Evolutionary conservation across 1,140 invertebrate species (phyloP).

Genomic region (Drosophila rhopaloa): DNA sequence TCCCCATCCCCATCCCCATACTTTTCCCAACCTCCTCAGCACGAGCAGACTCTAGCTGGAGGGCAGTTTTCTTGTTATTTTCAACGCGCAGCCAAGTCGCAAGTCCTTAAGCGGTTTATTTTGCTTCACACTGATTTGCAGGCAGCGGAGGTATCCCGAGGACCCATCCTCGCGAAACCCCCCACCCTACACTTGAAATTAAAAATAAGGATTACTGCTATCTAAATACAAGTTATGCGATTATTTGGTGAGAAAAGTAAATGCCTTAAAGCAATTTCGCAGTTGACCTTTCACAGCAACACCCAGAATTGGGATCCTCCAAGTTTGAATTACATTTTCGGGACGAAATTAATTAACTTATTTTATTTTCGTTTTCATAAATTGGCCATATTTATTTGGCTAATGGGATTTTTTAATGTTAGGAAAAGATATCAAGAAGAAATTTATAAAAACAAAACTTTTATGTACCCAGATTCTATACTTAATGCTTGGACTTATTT

Average conservation of each 20-base stretch:
- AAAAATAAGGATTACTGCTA: slow-evolving; percentile 24
- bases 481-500: no score
- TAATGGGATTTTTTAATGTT: no score
- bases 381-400: no score
- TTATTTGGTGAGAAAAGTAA: neutral
- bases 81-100: slow-evolving; percentile 73
- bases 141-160: slow-evolving; percentile 55
- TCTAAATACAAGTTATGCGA: slow-evolving; percentile 33
- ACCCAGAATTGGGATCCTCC: neutral
- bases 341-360: neutral
- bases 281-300: neutral
- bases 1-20: no score
- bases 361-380: neutral
- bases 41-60: slow-evolving; percentile 42
- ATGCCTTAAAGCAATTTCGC: neutral
- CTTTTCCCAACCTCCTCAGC: slow-evolving; percentile 7
- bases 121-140: slow-evolving; percentile 78
- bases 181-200: slow-evolving; percentile 40
- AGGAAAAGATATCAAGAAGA: no score
- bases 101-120: slow-evolving; percentile 82
- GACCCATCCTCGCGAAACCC: slow-evolving; percentile 4
- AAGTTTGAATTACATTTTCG: neutral
- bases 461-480: no score
- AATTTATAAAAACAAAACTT: no score
- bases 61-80: slow-evolving; percentile 80